A percentile compares a stretch with the other conserved stretches of the same genome.
Evolutionary conservation across 2,113 vertebrate species (phyloP).

Genomic region (Saccopteryx bilineata): DNA sequence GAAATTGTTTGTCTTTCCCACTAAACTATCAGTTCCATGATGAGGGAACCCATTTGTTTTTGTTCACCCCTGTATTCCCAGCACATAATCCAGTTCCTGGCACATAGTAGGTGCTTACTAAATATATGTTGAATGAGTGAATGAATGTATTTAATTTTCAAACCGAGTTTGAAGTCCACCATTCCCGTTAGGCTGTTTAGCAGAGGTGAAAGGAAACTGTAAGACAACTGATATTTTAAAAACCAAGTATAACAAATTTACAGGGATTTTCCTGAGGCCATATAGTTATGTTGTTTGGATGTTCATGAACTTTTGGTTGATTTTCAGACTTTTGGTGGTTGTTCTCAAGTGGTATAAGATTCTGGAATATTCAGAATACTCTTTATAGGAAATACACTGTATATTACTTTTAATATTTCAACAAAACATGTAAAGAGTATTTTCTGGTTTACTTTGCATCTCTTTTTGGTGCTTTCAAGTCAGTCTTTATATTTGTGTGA

Average conservation of each 20-base stretch:
- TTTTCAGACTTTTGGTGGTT: background rate
- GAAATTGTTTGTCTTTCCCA: constrained; percentile 57
- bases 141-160: constrained; percentile 47
- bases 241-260: background rate
- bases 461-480: background rate
- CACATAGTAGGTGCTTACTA: constrained; percentile 62
- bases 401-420: constrained; percentile 30
- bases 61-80: constrained; percentile 60
- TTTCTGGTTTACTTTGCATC: constrained; percentile 50
- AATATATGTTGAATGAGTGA: constrained; percentile 64
- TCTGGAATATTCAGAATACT: background rate
- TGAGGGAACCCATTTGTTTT: constrained; percentile 65
- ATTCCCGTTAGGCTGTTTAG: background rate
- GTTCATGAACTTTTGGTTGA: background rate
- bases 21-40: constrained; percentile 59
- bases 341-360: background rate
- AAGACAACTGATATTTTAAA: background rate
- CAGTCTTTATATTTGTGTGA: background rate
- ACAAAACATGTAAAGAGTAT: background rate
- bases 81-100: constrained; percentile 48
- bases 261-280: background rate
- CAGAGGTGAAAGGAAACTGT: background rate
- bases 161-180: background rate
- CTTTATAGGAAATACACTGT: background rate
- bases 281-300: background rate